These are phyloP conservation scores for Ambastaia sidthimunki DNA, from an alignment of 2,797 vertebrate species.

Conservation along the genomic window DNA sequence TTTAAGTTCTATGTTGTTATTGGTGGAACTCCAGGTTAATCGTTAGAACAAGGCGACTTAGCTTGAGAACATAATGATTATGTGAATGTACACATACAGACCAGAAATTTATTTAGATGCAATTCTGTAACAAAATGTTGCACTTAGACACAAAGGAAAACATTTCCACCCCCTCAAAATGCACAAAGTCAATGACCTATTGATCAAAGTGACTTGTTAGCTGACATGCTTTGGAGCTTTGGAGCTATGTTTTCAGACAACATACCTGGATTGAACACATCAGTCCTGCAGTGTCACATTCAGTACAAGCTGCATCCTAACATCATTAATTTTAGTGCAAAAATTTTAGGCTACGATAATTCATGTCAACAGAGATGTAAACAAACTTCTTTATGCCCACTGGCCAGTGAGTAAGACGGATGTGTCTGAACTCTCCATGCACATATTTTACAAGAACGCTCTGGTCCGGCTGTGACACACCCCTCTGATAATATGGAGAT, in stretches of 20 bases:
- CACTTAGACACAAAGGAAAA: neutral
- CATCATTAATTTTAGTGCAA: neutral
- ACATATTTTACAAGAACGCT: conserved; percentile 3
- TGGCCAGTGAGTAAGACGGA: no score
- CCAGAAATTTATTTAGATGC: no score
- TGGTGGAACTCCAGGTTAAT: neutral
- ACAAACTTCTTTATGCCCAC: neutral
- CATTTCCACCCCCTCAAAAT: conserved; percentile 1
- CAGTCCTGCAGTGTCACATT: neutral
- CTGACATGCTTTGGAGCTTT: no score
- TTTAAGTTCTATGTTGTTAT: neutral
- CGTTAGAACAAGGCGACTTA: no score
- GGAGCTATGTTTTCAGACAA: neutral
- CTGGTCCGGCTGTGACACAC: neutral
- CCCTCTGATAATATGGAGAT: neutral
- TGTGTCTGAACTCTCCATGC: neutral
- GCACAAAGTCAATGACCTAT: neutral
- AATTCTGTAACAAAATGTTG: neutral
- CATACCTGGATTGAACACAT: neutral
- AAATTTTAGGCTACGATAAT: neutral
- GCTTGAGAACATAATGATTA: neutral
- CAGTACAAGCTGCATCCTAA: neutral
- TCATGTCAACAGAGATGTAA: neutral
- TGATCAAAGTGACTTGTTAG: conserved; percentile 1
- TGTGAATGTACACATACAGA: neutral